These are phyloP conservation scores for Onthophagus sagittarius DNA, from an alignment of 2,888 invertebrate genomes.

Conservation along the genomic window DNA sequence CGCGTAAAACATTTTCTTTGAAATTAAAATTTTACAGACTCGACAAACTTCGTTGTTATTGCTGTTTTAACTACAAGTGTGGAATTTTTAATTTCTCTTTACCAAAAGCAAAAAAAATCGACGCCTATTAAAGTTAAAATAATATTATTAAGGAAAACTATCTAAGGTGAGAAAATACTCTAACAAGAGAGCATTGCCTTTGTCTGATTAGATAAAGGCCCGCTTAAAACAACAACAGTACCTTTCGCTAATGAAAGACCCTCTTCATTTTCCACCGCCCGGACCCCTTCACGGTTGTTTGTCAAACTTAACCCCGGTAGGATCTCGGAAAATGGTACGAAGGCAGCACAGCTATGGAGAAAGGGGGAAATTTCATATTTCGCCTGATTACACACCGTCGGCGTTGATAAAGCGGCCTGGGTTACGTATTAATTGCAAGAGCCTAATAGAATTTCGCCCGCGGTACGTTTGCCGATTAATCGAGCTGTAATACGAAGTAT, in stretches of 20 bases:
- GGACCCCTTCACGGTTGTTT: constrained; percentile 7
- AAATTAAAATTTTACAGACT: constrained; percentile 19
- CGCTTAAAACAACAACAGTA: constrained; percentile 52
- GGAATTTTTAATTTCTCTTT: background rate
- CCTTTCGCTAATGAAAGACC: constrained; percentile 49
- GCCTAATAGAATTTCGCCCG: constrained; percentile 10
- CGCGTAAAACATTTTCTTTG: constrained; percentile 25
- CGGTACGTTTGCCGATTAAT: constrained; percentile 9
- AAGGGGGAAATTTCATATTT: constrained; percentile 35
- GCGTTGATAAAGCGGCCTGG: constrained; percentile 38
- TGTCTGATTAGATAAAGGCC: constrained; percentile 52
- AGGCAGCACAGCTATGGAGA: background rate
- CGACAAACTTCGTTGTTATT: background rate
- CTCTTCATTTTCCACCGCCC: constrained; percentile 25
- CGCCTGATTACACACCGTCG: constrained; percentile 41
- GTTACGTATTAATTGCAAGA: constrained; percentile 42
- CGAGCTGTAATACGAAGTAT: background rate
- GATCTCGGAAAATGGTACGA: background rate
- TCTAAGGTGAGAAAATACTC: background rate
- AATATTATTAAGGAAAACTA: background rate
- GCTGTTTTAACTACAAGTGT: background rate
- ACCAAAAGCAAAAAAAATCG: background rate
- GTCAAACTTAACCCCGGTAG: constrained; percentile 9
- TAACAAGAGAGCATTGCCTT: constrained; percentile 32
- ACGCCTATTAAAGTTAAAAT: background rate